A percentile compares a stretch with the other conserved stretches of the same genome.
Evolutionary conservation across 1,140 invertebrate genomes (phyloP).

Genomic region (Drosophila takahashii): DNA sequence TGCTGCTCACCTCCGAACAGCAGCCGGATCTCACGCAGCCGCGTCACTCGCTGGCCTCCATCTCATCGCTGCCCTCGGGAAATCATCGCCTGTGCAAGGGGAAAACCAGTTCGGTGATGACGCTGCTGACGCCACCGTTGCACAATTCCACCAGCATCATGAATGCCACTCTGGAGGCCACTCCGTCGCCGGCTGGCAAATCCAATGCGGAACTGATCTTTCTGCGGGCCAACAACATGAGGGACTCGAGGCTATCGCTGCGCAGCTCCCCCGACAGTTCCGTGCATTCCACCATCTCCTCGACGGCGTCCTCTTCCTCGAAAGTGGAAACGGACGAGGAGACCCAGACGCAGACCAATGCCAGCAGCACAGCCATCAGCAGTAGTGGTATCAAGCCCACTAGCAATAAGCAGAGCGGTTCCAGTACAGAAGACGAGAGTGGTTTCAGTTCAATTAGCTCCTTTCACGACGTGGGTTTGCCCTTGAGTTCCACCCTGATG

Average conservation of each 20-base stretch:
- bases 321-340: conserved; percentile 83
- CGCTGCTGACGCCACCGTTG: conserved; percentile 48
- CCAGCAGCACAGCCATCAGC: conserved; percentile 38
- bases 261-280: conserved; percentile 84
- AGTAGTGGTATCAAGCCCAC: conserved; percentile 43
- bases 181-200: conserved; percentile 23
- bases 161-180: conserved; percentile 37
- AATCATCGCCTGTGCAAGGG: conserved; percentile 60
- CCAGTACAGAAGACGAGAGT: conserved; percentile 89
- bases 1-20: conserved; percentile 86
- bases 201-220: conserved; percentile 73
- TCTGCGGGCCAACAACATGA: conserved; percentile 73
- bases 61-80: conserved; percentile 18
- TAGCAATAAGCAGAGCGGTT: conserved; percentile 52
- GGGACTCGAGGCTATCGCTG: conserved; percentile 78
- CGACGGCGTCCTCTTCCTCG: conserved; percentile 74
- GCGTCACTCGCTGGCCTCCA: conserved; percentile 48
- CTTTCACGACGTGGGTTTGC: conserved; percentile 91
- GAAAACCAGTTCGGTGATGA: conserved; percentile 51
- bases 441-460: conserved; percentile 93
- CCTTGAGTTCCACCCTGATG: conserved; percentile 84
- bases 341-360: conserved; percentile 36
- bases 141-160: conserved; percentile 64
- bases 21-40: conserved; percentile 87
- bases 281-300: conserved; percentile 84